Percentiles rank a stretch among this genome's conserved stretches.
Conservation (phyloP, 2,888 invertebrate species). For the Agapostemon virescens region DNA sequence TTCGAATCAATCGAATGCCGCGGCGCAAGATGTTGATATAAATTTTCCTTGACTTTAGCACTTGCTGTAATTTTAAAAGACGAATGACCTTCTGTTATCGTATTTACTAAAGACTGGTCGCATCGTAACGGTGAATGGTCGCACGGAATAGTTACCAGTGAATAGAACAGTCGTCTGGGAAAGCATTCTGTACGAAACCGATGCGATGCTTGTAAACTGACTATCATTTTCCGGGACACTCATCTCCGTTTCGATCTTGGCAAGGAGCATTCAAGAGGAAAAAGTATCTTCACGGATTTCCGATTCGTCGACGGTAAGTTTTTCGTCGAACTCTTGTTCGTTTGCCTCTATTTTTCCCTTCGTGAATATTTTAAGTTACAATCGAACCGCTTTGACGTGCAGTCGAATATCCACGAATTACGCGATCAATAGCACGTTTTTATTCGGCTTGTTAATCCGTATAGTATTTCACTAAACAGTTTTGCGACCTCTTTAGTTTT, state of each 20-base stretch:
- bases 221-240: background rate
- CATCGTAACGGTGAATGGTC: background rate
- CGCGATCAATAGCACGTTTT: conserved; percentile 12
- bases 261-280: background rate
- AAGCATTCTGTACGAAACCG: conserved; percentile 18
- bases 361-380: conserved; percentile 21
- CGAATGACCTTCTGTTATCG: background rate
- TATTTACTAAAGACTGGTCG: background rate
- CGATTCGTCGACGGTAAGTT: conserved; percentile 34
- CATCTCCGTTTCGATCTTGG: conserved; percentile 3
- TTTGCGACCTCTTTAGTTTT: background rate
- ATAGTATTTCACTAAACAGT: background rate
- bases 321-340: background rate
- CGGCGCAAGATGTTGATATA: background rate
- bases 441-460: conserved; percentile 9
- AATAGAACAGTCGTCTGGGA: background rate
- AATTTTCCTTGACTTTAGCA: conserved; percentile 8
- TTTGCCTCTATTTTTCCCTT: background rate
- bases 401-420: conserved; percentile 21
- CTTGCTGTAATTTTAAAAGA: background rate
- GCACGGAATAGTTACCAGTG: background rate
- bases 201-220: conserved; percentile 1
- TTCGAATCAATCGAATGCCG: background rate
- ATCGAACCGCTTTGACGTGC: background rate
- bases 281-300: background rate